Base-by-base conservation (phyloP, 2,888 invertebrate genomes). In the Brassicogethes aeneus region DNA sequence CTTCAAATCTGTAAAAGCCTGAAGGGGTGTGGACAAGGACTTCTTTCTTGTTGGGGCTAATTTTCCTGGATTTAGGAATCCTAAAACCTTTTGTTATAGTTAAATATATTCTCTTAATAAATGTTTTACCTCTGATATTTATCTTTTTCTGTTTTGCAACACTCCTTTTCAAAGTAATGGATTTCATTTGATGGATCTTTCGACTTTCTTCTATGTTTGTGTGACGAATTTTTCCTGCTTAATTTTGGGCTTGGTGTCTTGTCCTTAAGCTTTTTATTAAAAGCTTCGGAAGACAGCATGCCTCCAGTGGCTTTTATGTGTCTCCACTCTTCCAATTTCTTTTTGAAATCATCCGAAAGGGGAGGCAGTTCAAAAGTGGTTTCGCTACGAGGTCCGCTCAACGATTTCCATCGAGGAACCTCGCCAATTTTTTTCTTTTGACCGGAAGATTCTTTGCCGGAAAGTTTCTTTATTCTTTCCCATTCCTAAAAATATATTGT, bases 261-360 rank as follows among this genome's bases (percentile, higher is more conserved):
- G 13, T 59, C 58, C 38, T 49, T 50, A 10, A 48, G 16, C 34
- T 46, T 52, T 35, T 47, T 50, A 16, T 50, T 43, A 10, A 51
- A 48, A 5, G 52, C 48, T 7, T 54, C 46, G 15, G 44, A 43
- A 3, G 44, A 43, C n/a, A 39, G 39, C 7, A 50, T 46, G 12
- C 50, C 50, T n/a, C 52, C 54, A 17, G 73, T 71, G 34, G 79
- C 74, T 61, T 86, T 86, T 61, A 85, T 79, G 47, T 77, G 78
- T 58, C 85, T 86, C 91, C 91, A 91, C 68, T 85, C 85, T 57
- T 88, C 85, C 70, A 90, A 76, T 69, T 85, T 89, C 56, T 81
- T 83, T 23, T 83, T 74, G 61, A 90, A 90, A 56, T 91, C 90
- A 44, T 89, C 85, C 15, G 85, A 83, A 8, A 89, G 70, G 50